These are phyloP conservation scores for Copidosoma aretas DNA, from an alignment of 2,888 invertebrate species.

Conservation along the genomic window DNA sequence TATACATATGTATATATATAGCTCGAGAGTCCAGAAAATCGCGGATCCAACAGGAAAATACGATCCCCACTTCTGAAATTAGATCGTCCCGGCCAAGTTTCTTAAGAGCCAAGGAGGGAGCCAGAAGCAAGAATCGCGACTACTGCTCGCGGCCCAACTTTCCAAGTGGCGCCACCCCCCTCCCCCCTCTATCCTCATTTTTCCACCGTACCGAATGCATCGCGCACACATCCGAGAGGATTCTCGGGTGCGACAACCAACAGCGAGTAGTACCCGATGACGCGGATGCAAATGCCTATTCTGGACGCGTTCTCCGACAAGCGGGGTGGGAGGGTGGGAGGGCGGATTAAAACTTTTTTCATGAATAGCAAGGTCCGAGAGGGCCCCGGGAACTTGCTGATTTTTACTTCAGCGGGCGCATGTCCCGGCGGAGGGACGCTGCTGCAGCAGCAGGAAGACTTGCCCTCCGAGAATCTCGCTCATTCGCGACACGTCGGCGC, in stretches of 20 bases:
- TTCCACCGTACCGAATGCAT: no score
- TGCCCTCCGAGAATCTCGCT: not conserved
- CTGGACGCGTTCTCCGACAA: constrained; percentile 8
- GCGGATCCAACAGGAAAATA: constrained; percentile 11
- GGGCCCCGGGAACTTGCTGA: constrained; percentile 44
- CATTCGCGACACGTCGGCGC: constrained; percentile 32
- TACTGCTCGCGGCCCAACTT: not conserved
- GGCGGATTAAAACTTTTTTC: constrained; percentile 56
- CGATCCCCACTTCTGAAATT: constrained; percentile 26
- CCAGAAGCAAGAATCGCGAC: not conserved
- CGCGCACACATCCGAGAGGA: no score
- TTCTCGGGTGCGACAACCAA: no score
- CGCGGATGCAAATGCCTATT: constrained; percentile 23
- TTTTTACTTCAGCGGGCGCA: constrained; percentile 44
- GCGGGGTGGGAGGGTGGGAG: constrained; percentile 2
- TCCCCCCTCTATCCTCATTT: no score
- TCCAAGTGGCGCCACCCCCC: not conserved
- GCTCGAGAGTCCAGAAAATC: constrained; percentile 7
- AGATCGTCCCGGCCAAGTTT: constrained; percentile 23
- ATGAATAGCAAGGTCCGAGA: constrained; percentile 53
- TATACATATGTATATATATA: not conserved
- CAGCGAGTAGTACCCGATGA: constrained; percentile 6
- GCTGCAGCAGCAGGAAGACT: not conserved
- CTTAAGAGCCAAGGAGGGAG: not conserved
- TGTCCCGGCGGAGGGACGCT: constrained; percentile 14